These are phyloP conservation scores for Silurus glanis DNA, from an alignment of 2,113 vertebrate genomes.

Conservation along the genomic window DNA sequence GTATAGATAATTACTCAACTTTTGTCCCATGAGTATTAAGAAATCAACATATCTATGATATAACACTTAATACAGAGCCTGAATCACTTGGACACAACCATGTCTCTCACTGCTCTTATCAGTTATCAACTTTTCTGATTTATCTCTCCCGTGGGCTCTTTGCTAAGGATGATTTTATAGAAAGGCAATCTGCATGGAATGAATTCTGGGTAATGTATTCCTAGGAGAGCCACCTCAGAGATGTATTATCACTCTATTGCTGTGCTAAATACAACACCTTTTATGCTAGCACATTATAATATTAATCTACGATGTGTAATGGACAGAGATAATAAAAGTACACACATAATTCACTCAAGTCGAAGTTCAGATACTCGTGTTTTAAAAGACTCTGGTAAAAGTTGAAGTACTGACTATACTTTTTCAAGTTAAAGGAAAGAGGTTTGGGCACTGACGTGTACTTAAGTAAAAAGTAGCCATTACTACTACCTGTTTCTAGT, in stretches of 20 bases:
- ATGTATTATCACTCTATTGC: background rate
- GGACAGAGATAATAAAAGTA: too few species aligned
- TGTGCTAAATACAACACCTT: background rate
- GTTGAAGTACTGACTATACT: too few species aligned
- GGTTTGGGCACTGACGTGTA: too few species aligned
- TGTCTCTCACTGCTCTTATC: background rate
- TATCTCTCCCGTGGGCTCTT: slow-evolving; percentile 12
- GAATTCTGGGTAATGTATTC: slow-evolving; percentile 32
- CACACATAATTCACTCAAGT: too few species aligned
- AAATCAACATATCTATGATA: background rate
- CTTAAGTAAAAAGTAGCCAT: too few species aligned
- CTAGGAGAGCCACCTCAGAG: background rate
- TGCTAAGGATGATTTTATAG: slow-evolving; percentile 24
- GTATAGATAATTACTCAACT: background rate
- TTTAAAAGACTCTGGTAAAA: too few species aligned
- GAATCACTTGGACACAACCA: background rate
- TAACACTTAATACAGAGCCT: background rate
- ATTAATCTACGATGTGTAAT: background rate
- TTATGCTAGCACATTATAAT: background rate
- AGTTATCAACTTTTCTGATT: slow-evolving; percentile 36
- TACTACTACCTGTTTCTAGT: too few species aligned
- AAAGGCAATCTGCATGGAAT: slow-evolving; percentile 21
- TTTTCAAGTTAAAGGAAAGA: too few species aligned
- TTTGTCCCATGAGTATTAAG: background rate
- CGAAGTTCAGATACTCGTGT: too few species aligned